Percentiles rank a stretch among this genome's conserved stretches.
These are phyloP conservation scores for Hypena proboscidalis DNA, from an alignment of 2,888 invertebrate species.

Conservation along the genomic window DNA sequence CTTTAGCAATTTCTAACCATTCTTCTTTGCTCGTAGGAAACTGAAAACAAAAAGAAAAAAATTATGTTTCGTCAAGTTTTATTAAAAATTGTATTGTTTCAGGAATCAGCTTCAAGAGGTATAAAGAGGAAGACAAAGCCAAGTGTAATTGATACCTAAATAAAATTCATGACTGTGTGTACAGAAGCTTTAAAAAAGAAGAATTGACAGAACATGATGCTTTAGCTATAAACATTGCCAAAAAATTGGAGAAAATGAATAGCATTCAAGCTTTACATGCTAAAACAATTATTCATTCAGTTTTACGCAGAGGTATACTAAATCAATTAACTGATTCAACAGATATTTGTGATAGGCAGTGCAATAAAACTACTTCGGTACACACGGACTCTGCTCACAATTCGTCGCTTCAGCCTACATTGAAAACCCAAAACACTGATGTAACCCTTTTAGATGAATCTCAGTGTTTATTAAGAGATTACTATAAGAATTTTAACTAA, in stretches of 20 bases:
- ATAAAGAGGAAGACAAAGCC: constrained; percentile 14
- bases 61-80: constrained; percentile 9
- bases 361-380: constrained; percentile 10
- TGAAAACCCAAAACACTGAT: constrained; percentile 11
- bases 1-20: constrained; percentile 12
- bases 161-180: constrained; percentile 14
- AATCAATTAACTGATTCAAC: constrained; percentile 19
- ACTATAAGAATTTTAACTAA: too few relatives aligned
- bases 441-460: constrained; percentile 9
- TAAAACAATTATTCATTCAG: constrained; percentile 10
- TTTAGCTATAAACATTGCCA: constrained; percentile 9
- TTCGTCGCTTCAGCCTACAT: constrained; percentile 11
- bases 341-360: constrained; percentile 19
- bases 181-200: constrained; percentile 13
- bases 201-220: constrained; percentile 14
- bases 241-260: constrained; percentile 15
- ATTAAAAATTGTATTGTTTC: constrained; percentile 13
- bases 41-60: too few relatives aligned
- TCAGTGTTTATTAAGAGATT: too few relatives aligned
- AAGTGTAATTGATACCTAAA: constrained; percentile 16
- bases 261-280: constrained; percentile 13
- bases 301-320: constrained; percentile 13
- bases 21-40: constrained; percentile 26
- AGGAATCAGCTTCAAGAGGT: constrained; percentile 14
- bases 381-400: constrained; percentile 9